Evolutionary conservation across 2,797 vertebrate species (phyloP), one percentile per base, ranked within the genome.

Genomic region (Eidolon dupreanum): DNA sequence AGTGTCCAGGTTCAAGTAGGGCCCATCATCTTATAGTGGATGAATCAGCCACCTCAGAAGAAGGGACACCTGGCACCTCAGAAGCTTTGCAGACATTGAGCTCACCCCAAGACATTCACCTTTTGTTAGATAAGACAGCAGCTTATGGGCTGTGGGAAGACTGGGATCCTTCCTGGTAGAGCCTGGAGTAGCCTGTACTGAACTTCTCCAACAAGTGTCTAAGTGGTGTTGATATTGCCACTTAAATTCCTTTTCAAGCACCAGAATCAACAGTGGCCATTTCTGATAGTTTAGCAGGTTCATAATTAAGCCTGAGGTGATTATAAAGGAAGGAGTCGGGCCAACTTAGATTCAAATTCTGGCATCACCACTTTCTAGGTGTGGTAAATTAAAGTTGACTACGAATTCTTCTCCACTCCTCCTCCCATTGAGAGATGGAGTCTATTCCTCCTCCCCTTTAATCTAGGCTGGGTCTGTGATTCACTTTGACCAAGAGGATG

Each of bases 171-270:
- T 94, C 24, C n/a, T 51, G 15, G 36, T 49, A 79, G 93, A 92
- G 38, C 24, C 31, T 22, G 33, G 49, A 36, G 13, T 38, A 77
- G 22, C 33, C 59, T 26, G 9, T 17, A n/a, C 41, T 17, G n/a
- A 59, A 8, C 22, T 94, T 79, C 68, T 85, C 83, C 57, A 24
- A 71, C 38, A 41, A 10, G 28, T 36, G 33, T 61, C 57, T 70
- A 59, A 70, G 88, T 41, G 31, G n/a, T 38, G 38, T 36, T 83
- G 68, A 65, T 59, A 53, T n/a, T 61, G 65, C 74, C 82, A 82
- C 63, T 68, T 71, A 89, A 31, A 74, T 96, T 85, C 57, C 53
- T 71, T 89, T 91, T 38, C 70, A 61, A 87, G 84, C 26, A n/a
- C 41, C 57, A 79, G 93, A 68, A 87, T 91, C 83, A 66, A 66